Evolutionary conservation across 2,113 vertebrate species (phyloP).

Genomic region (Nycticryphes semicollaris): DNA sequence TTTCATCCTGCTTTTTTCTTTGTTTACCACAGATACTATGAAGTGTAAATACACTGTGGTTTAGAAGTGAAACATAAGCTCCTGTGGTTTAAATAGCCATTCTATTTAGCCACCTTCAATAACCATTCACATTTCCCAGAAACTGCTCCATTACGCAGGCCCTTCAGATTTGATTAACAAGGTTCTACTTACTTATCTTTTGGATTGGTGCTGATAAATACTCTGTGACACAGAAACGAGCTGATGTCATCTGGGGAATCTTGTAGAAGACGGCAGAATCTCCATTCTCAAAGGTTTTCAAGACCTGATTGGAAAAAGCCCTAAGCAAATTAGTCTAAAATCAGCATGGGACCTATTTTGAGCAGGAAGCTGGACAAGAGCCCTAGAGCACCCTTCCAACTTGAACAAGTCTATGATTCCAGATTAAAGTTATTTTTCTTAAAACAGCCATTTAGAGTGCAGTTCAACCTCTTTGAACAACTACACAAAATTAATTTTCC

Average conservation of each 20-base stretch:
- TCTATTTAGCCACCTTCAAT: neutral
- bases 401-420: neutral
- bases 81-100: neutral
- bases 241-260: neutral
- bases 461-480: neutral
- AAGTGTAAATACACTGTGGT: neutral
- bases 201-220: neutral
- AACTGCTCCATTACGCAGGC: neutral
- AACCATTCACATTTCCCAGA: neutral
- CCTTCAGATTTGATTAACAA: neutral
- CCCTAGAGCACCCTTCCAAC: neutral
- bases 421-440: neutral
- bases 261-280: neutral
- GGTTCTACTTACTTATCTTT: neutral
- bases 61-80: neutral
- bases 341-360: neutral
- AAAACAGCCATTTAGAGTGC: neutral
- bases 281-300: neutral
- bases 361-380: neutral
- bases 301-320: neutral
- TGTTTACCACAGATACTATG: neutral
- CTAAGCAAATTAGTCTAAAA: neutral
- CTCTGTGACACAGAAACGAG: neutral
- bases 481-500: neutral
- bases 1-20: neutral